phyloP scores from a whole-genome alignment of 2,113 vertebrate species.

The Toxotes chatareus region DNA sequence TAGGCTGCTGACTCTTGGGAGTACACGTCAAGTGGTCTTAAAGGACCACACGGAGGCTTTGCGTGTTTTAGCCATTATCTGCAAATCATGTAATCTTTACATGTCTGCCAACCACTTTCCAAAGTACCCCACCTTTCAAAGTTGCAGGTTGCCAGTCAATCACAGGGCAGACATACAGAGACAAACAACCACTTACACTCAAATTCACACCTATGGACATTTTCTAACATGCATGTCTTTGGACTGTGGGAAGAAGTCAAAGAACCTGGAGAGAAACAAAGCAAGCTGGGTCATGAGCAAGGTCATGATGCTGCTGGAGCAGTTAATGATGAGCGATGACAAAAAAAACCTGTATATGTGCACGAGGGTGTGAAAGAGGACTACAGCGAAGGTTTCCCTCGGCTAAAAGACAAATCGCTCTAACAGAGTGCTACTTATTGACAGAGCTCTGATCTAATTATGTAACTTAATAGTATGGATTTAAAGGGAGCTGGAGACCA shows the following conservation, averaged over 20 bases:
- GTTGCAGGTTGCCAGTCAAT: background rate
- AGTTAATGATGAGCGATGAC: too few relatives aligned
- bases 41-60: background rate
- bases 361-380: too few relatives aligned
- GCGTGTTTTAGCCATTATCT: background rate
- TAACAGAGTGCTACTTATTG: constrained; percentile 46
- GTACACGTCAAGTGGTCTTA: background rate
- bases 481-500: constrained; percentile 2
- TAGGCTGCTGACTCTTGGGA: constrained; percentile 4
- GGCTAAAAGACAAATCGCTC: background rate
- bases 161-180: too few relatives aligned
- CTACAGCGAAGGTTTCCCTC: too few relatives aligned
- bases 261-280: too few relatives aligned
- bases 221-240: too few relatives aligned
- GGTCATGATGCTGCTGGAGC: too few relatives aligned
- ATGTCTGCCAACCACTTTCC: background rate
- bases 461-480: constrained; percentile 57
- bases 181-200: too few relatives aligned
- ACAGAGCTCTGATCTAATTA: constrained; percentile 53
- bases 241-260: too few relatives aligned
- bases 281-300: too few relatives aligned
- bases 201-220: too few relatives aligned
- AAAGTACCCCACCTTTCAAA: background rate
- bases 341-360: too few relatives aligned
- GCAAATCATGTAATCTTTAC: background rate